Conservation (phyloP, 2,888 invertebrate species). For the Argyresthia albistria region DNA sequence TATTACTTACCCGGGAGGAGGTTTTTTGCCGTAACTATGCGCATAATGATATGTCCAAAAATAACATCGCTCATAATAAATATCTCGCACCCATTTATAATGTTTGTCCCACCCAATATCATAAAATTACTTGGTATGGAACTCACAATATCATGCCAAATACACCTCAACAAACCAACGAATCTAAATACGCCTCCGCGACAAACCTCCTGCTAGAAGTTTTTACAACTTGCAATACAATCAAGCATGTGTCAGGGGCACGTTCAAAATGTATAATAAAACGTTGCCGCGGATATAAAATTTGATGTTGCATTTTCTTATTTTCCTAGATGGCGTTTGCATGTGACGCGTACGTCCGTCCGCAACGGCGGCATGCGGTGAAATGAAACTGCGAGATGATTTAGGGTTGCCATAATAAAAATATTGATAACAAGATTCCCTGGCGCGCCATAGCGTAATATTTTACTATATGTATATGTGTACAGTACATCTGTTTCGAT, state of each 20-base stretch:
- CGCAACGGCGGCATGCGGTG: conserved; percentile 20
- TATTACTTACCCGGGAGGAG: no score
- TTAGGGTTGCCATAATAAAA: conserved; percentile 10
- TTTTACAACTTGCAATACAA: conserved; percentile 24
- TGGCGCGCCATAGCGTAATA: no score
- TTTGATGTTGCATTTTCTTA: conserved; percentile 39
- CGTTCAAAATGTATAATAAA: conserved; percentile 44
- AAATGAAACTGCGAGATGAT: conserved; percentile 20
- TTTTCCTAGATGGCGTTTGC: conserved; percentile 35
- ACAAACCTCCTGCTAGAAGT: background rate
- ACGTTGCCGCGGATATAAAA: conserved; percentile 35
- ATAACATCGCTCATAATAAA: no score
- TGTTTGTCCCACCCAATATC: no score
- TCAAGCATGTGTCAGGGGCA: conserved; percentile 40
- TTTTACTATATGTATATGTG: no score
- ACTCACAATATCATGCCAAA: background rate
- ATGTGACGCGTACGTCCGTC: conserved; percentile 30
- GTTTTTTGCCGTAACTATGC: no score
- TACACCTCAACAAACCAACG: background rate
- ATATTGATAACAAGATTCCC: no score
- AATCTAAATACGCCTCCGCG: background rate
- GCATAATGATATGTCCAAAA: no score
- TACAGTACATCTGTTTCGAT: no score
- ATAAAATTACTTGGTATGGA: no score
- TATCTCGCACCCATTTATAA: no score